Conservation (phyloP, 2,113 vertebrate species). For the Mus musculus region DNA sequence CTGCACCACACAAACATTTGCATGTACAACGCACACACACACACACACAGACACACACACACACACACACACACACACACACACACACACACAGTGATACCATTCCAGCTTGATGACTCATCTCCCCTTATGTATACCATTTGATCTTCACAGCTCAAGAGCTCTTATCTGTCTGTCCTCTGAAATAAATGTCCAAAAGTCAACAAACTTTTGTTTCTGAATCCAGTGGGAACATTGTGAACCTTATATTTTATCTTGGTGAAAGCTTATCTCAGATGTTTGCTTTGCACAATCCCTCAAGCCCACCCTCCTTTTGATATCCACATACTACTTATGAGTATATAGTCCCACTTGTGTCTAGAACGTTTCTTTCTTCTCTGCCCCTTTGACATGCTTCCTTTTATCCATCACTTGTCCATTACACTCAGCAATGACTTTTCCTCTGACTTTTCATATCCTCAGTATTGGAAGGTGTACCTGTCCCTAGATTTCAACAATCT, state of each 20-base stretch:
- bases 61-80: not conserved
- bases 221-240: not conserved
- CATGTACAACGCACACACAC: too few species aligned
- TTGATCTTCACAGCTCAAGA: not conserved
- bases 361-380: not conserved
- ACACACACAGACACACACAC: not conserved
- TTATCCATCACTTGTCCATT: not conserved
- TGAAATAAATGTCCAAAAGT: slow-evolving; percentile 3
- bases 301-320: not conserved
- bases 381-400: not conserved
- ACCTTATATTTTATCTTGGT: not conserved
- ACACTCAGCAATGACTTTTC: not conserved
- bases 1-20: too few species aligned
- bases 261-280: not conserved
- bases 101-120: not conserved
- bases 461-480: not conserved
- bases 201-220: slow-evolving; percentile 50
- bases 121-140: not conserved
- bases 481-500: not conserved
- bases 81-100: not conserved
- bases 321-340: not conserved
- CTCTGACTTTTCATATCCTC: not conserved
- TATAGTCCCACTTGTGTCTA: not conserved
- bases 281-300: not conserved
- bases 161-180: not conserved